These are phyloP conservation scores for Charanyca ferruginea DNA, from an alignment of 2,888 invertebrate species.

Conservation along the genomic window DNA sequence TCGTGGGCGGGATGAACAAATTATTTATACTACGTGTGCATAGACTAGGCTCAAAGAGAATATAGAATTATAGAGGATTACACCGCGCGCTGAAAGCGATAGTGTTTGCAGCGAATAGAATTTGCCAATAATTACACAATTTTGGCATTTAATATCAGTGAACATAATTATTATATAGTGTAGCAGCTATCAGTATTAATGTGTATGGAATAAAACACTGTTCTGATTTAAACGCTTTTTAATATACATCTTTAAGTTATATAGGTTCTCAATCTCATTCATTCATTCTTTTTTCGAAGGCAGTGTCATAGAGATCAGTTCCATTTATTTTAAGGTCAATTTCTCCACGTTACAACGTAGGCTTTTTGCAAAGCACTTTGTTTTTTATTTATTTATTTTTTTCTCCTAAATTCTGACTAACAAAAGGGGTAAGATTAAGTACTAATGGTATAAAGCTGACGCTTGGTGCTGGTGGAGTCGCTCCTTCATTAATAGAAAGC, in stretches of 20 bases:
- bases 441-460: slow-evolving; percentile 55
- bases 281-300: slow-evolving; percentile 1
- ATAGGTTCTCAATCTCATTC: slow-evolving; percentile 22
- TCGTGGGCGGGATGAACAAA: slow-evolving; percentile 2
- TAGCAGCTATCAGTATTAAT: slow-evolving; percentile 53
- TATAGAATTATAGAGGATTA: not conserved
- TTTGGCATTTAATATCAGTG: slow-evolving; percentile 8
- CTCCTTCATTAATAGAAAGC: slow-evolving; percentile 56
- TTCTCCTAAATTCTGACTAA: slow-evolving; percentile 74
- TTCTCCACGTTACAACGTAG: slow-evolving; percentile 65
- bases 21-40: slow-evolving; percentile 17
- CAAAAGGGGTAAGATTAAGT: slow-evolving; percentile 69
- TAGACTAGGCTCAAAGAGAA: slow-evolving; percentile 6
- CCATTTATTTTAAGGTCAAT: slow-evolving; percentile 58
- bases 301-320: slow-evolving; percentile 21
- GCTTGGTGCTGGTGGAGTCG: slow-evolving; percentile 62
- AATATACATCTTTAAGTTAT: slow-evolving; percentile 9
- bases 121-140: slow-evolving; percentile 18
- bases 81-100: not conserved
- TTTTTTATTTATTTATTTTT: slow-evolving; percentile 58
- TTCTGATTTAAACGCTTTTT: slow-evolving; percentile 10
- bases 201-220: slow-evolving; percentile 40
- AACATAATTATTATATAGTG: slow-evolving; percentile 7
- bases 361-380: slow-evolving; percentile 69
- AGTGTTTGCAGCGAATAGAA: slow-evolving; percentile 2